Base-by-base conservation (phyloP, 2,113 vertebrate genomes). In the Otus sunia region DNA sequence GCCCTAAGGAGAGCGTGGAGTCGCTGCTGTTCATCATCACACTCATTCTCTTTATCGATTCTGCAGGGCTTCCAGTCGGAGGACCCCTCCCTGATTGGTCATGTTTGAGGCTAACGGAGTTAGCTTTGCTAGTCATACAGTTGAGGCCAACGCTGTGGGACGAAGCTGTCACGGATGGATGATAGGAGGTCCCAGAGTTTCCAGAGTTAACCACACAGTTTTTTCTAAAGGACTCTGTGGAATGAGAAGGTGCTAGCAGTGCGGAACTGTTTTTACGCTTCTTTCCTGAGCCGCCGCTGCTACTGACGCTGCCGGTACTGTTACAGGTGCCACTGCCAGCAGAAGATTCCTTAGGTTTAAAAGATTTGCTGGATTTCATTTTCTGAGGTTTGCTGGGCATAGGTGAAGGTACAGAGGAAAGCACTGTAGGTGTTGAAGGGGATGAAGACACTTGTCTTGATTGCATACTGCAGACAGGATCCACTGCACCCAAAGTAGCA, bases 41-140 rank as follows among this genome's bases (percentile, higher is more conserved):
- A 43, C 99, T 99, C 99, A 99, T 99, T 86, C 99, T 99, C 95
- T 99, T 99, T 95, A 99, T 99, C 52, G 99, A 98, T 94, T 99
- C 99, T 13, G 99, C 98, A 15, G 99, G 98, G 98, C 98, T 99
- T 91, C 99, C 99, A 0, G 98, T 98, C 0, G 98, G 98, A 94
- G 99, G 98, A 21, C 98, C 99, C 96, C 99, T 98, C 73, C 99
- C 98, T 83, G 98, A 97, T 93, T 98, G 98, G 94, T 99, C 99
- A 8, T 99, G 99, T 97, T 99, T 99, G 93, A 99, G 97, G 92
- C 98, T 98, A 93, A 98, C 98, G 0, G 98, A 98, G 98, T 99
- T 99, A 39, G 98, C 98, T 96, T 98, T 98, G 87, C 98, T 98
- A 45, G 98, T 98, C 96, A 99, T 98, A 83, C 99, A 99, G 97